Base-by-base conservation (phyloP, 2,797 vertebrate species). In the Pteronotus mesoamericanus region DNA sequence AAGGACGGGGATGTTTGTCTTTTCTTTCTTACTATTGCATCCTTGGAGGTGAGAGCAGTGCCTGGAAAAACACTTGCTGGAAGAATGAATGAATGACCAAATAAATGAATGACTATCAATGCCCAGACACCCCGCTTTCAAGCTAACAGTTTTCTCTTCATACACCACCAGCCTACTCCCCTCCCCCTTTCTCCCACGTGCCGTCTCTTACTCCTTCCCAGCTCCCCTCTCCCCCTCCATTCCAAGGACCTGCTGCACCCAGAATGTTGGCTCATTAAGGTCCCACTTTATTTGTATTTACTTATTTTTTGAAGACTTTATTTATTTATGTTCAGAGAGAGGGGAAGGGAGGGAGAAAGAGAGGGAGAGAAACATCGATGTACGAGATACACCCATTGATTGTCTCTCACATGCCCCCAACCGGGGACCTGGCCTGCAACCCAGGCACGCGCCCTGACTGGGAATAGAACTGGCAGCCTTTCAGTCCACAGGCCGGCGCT, bases 181-280 rank as follows among this genome's bases (percentile, higher is more conserved):
- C 12, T 29, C 6, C 8, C 14, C 2, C 1, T 0, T 1, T 15
- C 53, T 53, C 6, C 34, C 18, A 21, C 14, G 53, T n/a, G 7
- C 18, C 34, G 24, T 14, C 61, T 53, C 37, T 42, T 46, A 8
- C 26, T 78, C 46, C 74, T 51, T 44, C 71, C 37, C 44, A 32
- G 34, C 24, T 9, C 44, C 48, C 37, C 46, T 79, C 37, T 85
- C 79, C 51, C 15, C 42, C 51, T 14, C 44, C 53, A 24, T 42
- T 15, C n/a, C 64, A 9, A 9, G 57, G 72, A 5, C 18, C 42
- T 10, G 42, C 11, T 18, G 55, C 22, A 16, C 21, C 69, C 64
- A 4, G 55, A 59, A 39, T 57, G 37, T 32, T 9, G 39, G 26
- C 46, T 90, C 74, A 2, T 3, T 16, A 42, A 69, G 16, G 22